Evolutionary conservation across 2,888 invertebrate genomes (phyloP).

Genomic region (Acanthoscelides obtectus): DNA sequence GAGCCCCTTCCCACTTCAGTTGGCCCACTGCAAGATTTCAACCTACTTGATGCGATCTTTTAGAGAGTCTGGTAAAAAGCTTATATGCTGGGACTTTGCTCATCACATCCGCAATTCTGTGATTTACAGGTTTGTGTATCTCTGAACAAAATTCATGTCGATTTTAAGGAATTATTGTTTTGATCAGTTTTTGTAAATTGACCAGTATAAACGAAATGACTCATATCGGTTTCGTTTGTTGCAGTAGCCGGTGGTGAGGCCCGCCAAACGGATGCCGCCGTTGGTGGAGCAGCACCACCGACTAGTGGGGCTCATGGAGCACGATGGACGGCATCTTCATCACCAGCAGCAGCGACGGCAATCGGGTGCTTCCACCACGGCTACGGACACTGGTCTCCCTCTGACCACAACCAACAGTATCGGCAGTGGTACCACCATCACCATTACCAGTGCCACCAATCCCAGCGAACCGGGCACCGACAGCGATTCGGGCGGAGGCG

Average conservation of each 20-base stretch:
- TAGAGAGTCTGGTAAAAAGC: no score
- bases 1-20: no score
- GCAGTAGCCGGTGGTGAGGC: not conserved
- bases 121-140: no score
- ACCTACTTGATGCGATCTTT: no score
- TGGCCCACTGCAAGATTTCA: no score
- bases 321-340: conserved; percentile 25
- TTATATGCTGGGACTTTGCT: no score
- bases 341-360: conserved; percentile 47
- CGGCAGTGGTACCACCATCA: conserved; percentile 19
- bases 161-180: no score
- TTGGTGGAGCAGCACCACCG: conserved; percentile 43
- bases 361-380: no score
- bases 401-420: conserved; percentile 31
- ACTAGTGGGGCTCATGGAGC: conserved; percentile 16
- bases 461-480: conserved; percentile 70
- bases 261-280: conserved; percentile 47
- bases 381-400: conserved; percentile 79
- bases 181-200: no score
- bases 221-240: not conserved
- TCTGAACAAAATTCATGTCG: no score
- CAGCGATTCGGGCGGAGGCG: not conserved
- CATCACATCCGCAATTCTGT: no score
- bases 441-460: conserved; percentile 47
- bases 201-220: not conserved